Percentiles rank a stretch among this genome's conserved stretches.
phyloP scores from a whole-genome alignment of 2,888 invertebrate genomes.

The Metallyticus violacea region DNA sequence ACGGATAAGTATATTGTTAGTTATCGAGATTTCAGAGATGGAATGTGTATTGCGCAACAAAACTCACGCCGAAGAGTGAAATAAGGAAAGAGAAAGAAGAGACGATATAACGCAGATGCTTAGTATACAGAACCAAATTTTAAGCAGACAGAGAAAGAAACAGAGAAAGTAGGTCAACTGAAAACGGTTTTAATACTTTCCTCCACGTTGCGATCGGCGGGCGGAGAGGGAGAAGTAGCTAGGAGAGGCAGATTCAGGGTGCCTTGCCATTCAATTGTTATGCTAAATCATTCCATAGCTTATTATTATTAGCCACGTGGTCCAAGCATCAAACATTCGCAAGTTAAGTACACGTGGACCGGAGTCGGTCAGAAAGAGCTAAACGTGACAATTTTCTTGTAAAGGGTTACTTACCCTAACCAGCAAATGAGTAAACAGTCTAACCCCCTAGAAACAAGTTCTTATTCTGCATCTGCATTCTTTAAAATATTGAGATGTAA shows the following conservation, averaged over 20 bases:
- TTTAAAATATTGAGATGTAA: neutral
- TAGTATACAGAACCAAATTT: neutral
- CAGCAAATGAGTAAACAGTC: too few relatives aligned
- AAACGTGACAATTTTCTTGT: neutral
- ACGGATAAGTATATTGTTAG: too few relatives aligned
- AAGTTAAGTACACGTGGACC: slow-evolving; percentile 27
- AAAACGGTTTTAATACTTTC: slow-evolving; percentile 9
- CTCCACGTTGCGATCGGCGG: neutral
- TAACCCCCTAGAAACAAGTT: too few relatives aligned
- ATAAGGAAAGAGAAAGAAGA: too few relatives aligned
- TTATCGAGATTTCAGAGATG: too few relatives aligned
- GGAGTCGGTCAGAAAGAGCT: too few relatives aligned
- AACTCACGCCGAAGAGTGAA: too few relatives aligned
- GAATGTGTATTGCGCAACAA: too few relatives aligned
- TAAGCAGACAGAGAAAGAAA: neutral
- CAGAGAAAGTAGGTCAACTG: slow-evolving; percentile 11
- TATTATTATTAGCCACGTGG: slow-evolving; percentile 16
- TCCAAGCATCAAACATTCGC: neutral
- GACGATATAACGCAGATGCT: too few relatives aligned
- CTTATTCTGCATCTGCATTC: too few relatives aligned
- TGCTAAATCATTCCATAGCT: slow-evolving; percentile 25
- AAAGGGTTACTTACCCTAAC: too few relatives aligned
- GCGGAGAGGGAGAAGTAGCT: neutral
- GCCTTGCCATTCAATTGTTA: slow-evolving; percentile 16
- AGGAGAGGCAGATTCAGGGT: neutral